These are phyloP conservation scores for Ennomos erosarius DNA, from an alignment of 2,888 invertebrate genomes.

Conservation along the genomic window DNA sequence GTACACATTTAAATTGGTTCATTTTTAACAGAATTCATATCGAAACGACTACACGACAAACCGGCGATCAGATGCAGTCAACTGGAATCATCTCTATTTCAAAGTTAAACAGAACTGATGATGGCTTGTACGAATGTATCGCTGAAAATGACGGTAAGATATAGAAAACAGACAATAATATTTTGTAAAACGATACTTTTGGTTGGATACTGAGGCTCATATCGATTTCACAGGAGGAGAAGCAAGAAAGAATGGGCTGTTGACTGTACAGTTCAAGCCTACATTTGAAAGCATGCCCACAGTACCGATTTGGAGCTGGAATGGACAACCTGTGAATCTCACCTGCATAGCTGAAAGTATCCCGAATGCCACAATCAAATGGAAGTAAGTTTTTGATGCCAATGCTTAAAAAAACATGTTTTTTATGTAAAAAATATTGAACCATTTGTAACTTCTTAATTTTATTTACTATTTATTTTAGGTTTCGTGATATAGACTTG, in stretches of 20 bases:
- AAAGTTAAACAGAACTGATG: slow-evolving; percentile 89
- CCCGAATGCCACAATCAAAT: slow-evolving; percentile 96
- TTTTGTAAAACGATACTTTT: too few relatives aligned
- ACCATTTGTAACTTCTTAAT: too few relatives aligned
- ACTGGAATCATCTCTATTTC: slow-evolving; percentile 89
- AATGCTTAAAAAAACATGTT: too few relatives aligned
- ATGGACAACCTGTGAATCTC: slow-evolving; percentile 91
- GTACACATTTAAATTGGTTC: background rate
- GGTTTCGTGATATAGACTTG: slow-evolving; percentile 82
- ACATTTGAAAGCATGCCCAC: slow-evolving; percentile 89
- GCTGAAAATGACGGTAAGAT: slow-evolving; percentile 89
- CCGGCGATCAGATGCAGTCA: slow-evolving; percentile 78
- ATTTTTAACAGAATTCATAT: slow-evolving; percentile 83
- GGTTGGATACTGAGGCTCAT: too few relatives aligned
- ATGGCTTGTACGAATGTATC: slow-evolving; percentile 95
- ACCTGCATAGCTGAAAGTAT: slow-evolving; percentile 95
- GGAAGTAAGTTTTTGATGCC: slow-evolving; percentile 83
- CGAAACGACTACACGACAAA: slow-evolving; percentile 79
- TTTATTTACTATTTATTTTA: slow-evolving; percentile 39
- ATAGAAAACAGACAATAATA: background rate
- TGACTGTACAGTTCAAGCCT: slow-evolving; percentile 93
- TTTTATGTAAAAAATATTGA: too few relatives aligned
- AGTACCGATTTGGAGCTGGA: slow-evolving; percentile 94
- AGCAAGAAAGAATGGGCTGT: slow-evolving; percentile 91
- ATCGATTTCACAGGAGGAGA: slow-evolving; percentile 81